phyloP scores from a whole-genome alignment of 2,797 vertebrate species.

The Centroberyx gerrardi region DNA sequence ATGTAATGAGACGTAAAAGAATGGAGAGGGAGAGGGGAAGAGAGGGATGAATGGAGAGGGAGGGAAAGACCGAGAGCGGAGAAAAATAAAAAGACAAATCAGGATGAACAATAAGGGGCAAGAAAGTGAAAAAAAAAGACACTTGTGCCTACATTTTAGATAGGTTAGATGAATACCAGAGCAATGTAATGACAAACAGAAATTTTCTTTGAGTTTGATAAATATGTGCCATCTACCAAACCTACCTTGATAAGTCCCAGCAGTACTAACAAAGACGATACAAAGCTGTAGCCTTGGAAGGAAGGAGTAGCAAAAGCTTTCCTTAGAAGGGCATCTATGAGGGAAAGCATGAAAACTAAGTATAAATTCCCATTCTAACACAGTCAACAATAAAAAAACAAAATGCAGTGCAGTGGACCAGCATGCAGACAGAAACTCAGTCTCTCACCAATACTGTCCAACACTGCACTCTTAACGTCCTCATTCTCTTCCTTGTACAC shows the following conservation, averaged over 20 bases:
- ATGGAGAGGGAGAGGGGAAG: too few relatives aligned
- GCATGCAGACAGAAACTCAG: neutral
- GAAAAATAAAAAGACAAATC: too few relatives aligned
- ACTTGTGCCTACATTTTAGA: neutral
- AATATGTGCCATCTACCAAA: neutral
- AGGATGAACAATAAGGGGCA: neutral
- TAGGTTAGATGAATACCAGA: neutral
- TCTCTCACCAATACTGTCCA: constrained; percentile 85
- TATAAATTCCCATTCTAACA: neutral
- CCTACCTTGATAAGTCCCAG: constrained; percentile 95
- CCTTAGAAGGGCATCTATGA: constrained; percentile 90
- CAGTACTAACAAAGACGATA: constrained; percentile 92
- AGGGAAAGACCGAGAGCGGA: neutral
- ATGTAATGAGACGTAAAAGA: neutral
- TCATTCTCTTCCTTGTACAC: constrained; percentile 92
- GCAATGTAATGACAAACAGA: too few relatives aligned
- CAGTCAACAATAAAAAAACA: neutral
- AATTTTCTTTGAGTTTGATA: neutral
- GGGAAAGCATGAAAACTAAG: constrained; percentile 26
- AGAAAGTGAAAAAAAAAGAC: too few relatives aligned
- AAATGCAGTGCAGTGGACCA: neutral
- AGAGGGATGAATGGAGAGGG: neutral
- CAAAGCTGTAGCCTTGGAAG: constrained; percentile 90
- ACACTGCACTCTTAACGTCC: constrained; percentile 86
- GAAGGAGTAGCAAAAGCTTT: constrained; percentile 90